phyloP scores from a whole-genome alignment of 2,888 invertebrate species.

The Sepioteuthis lessoniana region DNA sequence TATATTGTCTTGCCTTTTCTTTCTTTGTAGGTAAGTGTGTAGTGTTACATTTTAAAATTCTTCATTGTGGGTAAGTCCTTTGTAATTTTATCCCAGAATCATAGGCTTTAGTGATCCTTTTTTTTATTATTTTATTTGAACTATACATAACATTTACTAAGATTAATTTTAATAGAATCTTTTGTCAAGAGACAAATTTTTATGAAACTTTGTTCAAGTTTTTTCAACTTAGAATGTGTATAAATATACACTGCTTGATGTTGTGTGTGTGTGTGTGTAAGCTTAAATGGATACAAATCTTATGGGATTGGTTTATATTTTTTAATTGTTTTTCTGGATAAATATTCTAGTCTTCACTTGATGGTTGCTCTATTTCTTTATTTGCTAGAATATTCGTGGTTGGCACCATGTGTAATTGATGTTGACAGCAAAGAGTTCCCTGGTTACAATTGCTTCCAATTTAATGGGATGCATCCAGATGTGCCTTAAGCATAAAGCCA shows the following conservation, averaged over 20 bases:
- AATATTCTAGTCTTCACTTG: neutral
- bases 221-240: too few relatives aligned
- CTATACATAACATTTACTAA: neutral
- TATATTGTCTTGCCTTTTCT: neutral
- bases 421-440: neutral
- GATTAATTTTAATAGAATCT: neutral
- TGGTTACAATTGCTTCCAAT: neutral
- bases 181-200: too few relatives aligned
- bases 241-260: too few relatives aligned
- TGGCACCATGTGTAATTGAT: neutral
- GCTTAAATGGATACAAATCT: too few relatives aligned
- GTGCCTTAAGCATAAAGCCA: neutral
- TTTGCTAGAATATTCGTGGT: neutral
- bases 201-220: too few relatives aligned
- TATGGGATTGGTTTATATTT: neutral
- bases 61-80: neutral
- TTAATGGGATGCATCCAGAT: neutral
- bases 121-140: neutral
- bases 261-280: too few relatives aligned
- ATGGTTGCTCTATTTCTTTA: neutral
- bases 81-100: neutral
- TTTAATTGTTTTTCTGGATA: constrained; percentile 8
- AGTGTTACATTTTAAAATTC: neutral
- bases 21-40: constrained; percentile 8
- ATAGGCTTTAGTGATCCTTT: neutral